These are phyloP conservation scores for Hemicrepidius hirtus DNA, from an alignment of 2,888 invertebrate species.

Conservation along the genomic window DNA sequence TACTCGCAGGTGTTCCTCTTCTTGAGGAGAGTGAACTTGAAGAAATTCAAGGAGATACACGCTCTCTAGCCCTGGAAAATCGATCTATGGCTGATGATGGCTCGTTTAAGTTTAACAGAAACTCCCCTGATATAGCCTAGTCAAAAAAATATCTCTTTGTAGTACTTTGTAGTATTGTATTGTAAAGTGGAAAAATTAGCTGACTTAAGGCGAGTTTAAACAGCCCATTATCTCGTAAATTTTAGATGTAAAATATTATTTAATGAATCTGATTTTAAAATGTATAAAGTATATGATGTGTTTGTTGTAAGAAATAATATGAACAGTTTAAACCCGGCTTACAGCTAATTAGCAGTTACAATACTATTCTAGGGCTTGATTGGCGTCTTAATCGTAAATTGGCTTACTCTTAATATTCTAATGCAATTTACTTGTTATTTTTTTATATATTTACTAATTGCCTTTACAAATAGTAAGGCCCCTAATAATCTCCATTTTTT, in stretches of 20 bases:
- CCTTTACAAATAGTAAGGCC: neutral
- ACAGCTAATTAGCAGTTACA: neutral
- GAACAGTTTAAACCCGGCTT: neutral
- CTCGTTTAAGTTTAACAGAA: slow-evolving; percentile 68
- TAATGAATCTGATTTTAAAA: too few relatives aligned
- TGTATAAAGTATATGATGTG: too few relatives aligned
- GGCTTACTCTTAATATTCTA: slow-evolving; percentile 12
- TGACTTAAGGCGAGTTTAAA: neutral
- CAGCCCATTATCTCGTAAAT: neutral
- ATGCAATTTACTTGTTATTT: slow-evolving; percentile 3
- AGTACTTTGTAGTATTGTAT: slow-evolving; percentile 5
- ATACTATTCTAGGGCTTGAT: slow-evolving; percentile 7
- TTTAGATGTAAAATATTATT: too few relatives aligned
- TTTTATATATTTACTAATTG: neutral
- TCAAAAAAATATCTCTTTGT: slow-evolving; percentile 31
- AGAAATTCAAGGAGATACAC: slow-evolving; percentile 66
- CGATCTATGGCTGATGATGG: slow-evolving; percentile 68
- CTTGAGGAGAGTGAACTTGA: slow-evolving; percentile 71
- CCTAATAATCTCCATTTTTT: too few relatives aligned
- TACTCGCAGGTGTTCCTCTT: slow-evolving; percentile 68
- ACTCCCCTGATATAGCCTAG: slow-evolving; percentile 66
- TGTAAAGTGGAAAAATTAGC: slow-evolving; percentile 21
- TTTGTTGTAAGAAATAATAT: neutral
- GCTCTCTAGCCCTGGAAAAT: slow-evolving; percentile 67
- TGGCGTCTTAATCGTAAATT: slow-evolving; percentile 12